Evolutionary conservation across 2,888 invertebrate genomes (phyloP).

Genomic region (Exephanes ischioxanthus): DNA sequence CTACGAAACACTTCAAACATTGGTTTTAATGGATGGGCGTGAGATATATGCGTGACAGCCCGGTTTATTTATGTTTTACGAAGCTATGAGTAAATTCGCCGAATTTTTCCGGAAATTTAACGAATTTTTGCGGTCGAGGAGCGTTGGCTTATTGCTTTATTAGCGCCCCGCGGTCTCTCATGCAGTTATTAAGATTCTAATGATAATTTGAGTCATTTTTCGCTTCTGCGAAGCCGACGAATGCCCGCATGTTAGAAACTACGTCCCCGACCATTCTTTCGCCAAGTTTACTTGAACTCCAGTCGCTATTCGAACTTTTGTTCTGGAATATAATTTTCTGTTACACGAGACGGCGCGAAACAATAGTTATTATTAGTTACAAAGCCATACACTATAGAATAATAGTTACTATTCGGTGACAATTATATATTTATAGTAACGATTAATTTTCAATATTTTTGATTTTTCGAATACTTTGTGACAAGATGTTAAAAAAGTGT

Average conservation of each 20-base stretch:
- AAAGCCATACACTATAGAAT: background rate
- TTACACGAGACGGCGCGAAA: background rate
- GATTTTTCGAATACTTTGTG: background rate
- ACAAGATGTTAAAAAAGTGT: background rate
- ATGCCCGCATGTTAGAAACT: conserved; percentile 1
- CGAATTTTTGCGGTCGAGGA: conserved; percentile 34
- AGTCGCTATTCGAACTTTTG: background rate
- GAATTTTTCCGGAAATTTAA: conserved; percentile 59
- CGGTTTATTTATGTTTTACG: conserved; percentile 11
- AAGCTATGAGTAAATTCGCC: conserved; percentile 35
- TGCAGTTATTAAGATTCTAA: conserved; percentile 53
- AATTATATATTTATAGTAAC: background rate
- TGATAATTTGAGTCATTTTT: conserved; percentile 26
- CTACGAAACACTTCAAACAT: conserved; percentile 2
- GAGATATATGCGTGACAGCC: conserved; percentile 5
- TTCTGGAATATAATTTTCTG: background rate
- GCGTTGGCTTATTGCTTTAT: conserved; percentile 16
- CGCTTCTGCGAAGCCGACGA: conserved; percentile 37
- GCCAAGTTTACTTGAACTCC: background rate
- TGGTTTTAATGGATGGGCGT: background rate
- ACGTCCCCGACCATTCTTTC: background rate
- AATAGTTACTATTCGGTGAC: background rate
- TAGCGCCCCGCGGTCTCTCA: conserved; percentile 7
- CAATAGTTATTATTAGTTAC: background rate
- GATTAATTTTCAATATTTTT: background rate